A percentile compares a stretch with the other conserved stretches of the same genome.
Evolutionary conservation across 2,888 invertebrate genomes (phyloP).

Genomic region (Sarcophaga subvicina): DNA sequence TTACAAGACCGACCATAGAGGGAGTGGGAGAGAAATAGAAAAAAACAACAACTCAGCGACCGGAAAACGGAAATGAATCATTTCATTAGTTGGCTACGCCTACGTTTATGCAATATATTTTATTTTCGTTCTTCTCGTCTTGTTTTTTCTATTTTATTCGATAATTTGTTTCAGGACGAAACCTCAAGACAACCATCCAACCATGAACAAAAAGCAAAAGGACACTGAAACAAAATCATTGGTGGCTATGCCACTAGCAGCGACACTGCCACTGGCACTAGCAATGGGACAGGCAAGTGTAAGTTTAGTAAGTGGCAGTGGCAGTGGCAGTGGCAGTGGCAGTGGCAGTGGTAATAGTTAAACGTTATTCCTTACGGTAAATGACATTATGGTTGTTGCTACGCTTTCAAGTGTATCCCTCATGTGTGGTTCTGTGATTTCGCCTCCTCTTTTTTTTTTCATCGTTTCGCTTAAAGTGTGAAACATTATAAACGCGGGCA

Average conservation of each 20-base stretch:
- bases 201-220: slow-evolving; percentile 5
- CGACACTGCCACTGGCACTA: neutral
- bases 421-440: slow-evolving; percentile 9
- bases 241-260: neutral
- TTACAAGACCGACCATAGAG: neutral
- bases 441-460: neutral
- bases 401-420: slow-evolving; percentile 7
- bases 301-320: slow-evolving; percentile 1
- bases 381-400: slow-evolving; percentile 34
- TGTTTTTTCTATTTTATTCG: slow-evolving; percentile 4
- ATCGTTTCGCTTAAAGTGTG: slow-evolving; percentile 44
- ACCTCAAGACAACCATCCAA: slow-evolving; percentile 5
- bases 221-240: neutral
- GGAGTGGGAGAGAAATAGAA: slow-evolving; percentile 22
- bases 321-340: neutral
- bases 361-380: slow-evolving; percentile 46
- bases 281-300: neutral
- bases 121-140: slow-evolving; percentile 1
- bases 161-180: neutral
- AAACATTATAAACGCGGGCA: slow-evolving; percentile 20
- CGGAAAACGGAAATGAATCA: slow-evolving; percentile 81
- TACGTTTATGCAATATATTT: slow-evolving; percentile 42
- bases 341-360: slow-evolving; percentile 37
- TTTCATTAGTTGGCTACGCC: slow-evolving; percentile 77
- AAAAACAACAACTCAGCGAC: slow-evolving; percentile 57